A percentile compares a stretch with the other conserved stretches of the same genome.
Evolutionary conservation across 2,113 vertebrate species (phyloP).

Genomic region (Lepisosteus osseus): DNA sequence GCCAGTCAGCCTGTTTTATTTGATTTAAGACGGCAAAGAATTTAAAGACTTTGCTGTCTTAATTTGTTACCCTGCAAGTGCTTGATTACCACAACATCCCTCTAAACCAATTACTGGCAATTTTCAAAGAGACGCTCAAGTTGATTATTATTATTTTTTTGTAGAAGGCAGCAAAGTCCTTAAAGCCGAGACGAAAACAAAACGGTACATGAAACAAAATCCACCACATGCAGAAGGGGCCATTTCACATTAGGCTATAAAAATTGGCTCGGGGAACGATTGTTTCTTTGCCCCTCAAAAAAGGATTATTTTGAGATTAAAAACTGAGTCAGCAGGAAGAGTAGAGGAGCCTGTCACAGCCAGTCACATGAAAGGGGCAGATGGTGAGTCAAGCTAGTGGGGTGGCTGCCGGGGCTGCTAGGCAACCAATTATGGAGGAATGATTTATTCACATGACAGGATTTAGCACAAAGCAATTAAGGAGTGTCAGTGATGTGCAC

Average conservation of each 20-base stretch:
- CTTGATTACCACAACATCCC: constrained; percentile 35
- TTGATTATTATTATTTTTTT: constrained; percentile 14
- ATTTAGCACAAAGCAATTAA: constrained; percentile 47
- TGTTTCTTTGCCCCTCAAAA: not conserved
- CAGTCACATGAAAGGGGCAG: constrained; percentile 11
- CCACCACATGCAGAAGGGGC: no score
- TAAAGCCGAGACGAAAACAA: constrained; percentile 17
- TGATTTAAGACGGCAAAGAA: constrained; percentile 45
- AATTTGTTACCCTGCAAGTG: constrained; percentile 38
- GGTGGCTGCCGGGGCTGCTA: constrained; percentile 35
- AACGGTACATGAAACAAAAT: not conserved
- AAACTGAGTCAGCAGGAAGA: not conserved
- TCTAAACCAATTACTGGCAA: constrained; percentile 26
- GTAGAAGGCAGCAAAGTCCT: constrained; percentile 19
- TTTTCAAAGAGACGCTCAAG: constrained; percentile 30
- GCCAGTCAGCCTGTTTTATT: constrained; percentile 22
- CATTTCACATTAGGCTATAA: not conserved
- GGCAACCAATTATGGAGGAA: constrained; percentile 36
- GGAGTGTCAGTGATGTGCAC: constrained; percentile 36
- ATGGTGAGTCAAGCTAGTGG: constrained; percentile 20
- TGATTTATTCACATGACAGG: constrained; percentile 33
- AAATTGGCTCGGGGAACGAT: constrained; percentile 1
- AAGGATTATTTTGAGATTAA: constrained; percentile 1
- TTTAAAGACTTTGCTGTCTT: constrained; percentile 48
- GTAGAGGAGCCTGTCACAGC: not conserved